A percentile compares a stretch with the other conserved stretches of the same genome.
These are phyloP conservation scores for Sycophaga agraensis DNA, from an alignment of 1,140 invertebrate species.

Conservation along the genomic window DNA sequence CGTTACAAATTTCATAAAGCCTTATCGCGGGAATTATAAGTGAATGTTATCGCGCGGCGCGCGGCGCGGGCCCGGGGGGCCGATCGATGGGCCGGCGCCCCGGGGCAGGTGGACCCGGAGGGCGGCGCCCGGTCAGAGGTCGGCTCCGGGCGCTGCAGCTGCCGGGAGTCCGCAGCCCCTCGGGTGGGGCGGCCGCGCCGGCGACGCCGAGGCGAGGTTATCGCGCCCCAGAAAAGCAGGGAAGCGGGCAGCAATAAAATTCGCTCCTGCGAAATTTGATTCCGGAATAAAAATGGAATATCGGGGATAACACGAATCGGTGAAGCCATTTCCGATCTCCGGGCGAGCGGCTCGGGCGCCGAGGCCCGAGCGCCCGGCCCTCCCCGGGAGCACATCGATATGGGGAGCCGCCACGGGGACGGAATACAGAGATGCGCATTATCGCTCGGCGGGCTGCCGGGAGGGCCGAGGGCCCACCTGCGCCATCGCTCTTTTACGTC, in stretches of 20 bases:
- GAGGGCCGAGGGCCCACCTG: conserved; percentile 4
- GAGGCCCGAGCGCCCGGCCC: conserved; percentile 2
- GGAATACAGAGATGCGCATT: conserved; percentile 55
- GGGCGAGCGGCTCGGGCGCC: conserved; percentile 21
- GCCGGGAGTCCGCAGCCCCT: background rate
- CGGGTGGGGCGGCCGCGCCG: background rate
- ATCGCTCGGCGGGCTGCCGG: conserved; percentile 33
- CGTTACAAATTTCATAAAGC: conserved; percentile 12
- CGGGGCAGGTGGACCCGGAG: background rate
- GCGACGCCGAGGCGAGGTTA: conserved; percentile 20
- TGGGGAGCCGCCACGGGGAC: conserved; percentile 50
- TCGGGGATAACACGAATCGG: conserved; percentile 57
- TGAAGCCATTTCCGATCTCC: conserved; percentile 58
- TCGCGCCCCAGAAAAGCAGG: conserved; percentile 3
- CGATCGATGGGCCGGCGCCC: background rate
- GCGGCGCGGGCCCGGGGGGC: background rate
- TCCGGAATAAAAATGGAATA: conserved; percentile 57
- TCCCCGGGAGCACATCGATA: conserved; percentile 55
- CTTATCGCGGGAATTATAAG: background rate
- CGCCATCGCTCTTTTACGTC: conserved; percentile 22
- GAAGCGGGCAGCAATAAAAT: conserved; percentile 40
- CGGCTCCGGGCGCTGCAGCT: background rate
- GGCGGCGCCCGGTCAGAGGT: too few relatives aligned
- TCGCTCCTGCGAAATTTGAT: conserved; percentile 53
- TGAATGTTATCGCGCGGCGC: background rate